Conservation (phyloP, 1,140 invertebrate genomes). For the Helicoverpa zea region DNA sequence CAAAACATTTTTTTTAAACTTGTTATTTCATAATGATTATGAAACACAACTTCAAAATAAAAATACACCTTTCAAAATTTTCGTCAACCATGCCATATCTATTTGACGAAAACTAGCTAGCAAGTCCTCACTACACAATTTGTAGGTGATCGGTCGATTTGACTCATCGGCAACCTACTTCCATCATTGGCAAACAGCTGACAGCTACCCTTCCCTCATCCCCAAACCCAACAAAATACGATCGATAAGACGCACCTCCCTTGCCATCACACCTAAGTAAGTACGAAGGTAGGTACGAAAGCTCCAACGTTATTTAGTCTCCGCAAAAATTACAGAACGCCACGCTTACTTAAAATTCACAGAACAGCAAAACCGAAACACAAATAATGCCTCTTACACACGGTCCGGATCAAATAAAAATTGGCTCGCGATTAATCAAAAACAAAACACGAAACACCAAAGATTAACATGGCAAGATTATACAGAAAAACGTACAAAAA, state of each 20-base stretch:
- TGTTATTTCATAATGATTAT: too few species aligned
- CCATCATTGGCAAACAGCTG: constrained; percentile 9
- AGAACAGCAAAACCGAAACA: constrained; percentile 43
- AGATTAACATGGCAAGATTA: constrained; percentile 83
- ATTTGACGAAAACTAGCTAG: neutral
- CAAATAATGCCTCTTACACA: constrained; percentile 36
- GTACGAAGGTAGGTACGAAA: neutral
- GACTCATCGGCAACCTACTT: neutral
- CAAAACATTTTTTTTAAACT: too few species aligned
- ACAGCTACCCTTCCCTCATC: neutral
- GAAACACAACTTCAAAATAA: too few species aligned
- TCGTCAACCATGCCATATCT: too few species aligned
- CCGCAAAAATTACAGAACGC: neutral
- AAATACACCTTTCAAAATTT: too few species aligned
- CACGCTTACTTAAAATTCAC: constrained; percentile 42
- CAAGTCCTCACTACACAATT: neutral
- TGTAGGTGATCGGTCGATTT: neutral
- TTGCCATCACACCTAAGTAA: neutral
- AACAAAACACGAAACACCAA: constrained; percentile 75
- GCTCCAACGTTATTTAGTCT: neutral
- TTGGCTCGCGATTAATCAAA: constrained; percentile 69
- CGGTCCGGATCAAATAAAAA: constrained; percentile 60
- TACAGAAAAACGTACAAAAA: constrained; percentile 71
- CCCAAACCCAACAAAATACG: neutral
- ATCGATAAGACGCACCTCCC: constrained; percentile 31